These are phyloP conservation scores for Arbacia lixula DNA, from an alignment of 53 echinoderm and acorn worm species.

Conservation along the genomic window DNA sequence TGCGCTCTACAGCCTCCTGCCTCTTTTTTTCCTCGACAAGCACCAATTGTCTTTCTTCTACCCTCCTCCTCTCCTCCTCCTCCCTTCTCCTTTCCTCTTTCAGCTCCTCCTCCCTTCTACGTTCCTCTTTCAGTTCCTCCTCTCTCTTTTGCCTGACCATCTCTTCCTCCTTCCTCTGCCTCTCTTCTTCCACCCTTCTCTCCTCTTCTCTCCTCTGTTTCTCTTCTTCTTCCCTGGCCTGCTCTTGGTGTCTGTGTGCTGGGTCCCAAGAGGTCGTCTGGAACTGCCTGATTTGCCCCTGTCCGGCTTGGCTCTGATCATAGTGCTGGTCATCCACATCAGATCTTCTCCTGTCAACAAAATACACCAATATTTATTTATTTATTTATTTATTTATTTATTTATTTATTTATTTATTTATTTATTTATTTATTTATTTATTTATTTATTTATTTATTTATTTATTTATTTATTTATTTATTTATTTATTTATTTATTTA, in stretches of 20 bases:
- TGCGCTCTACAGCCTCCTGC: slow-evolving; percentile 9
- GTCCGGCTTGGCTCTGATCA: slow-evolving; percentile 4
- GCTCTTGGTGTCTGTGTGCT: slow-evolving; percentile 3
- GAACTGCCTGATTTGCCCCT: slow-evolving; percentile 3
- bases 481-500: too few species aligned
- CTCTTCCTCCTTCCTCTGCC: too few species aligned
- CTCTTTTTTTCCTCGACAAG: slow-evolving; percentile 46
- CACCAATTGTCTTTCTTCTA: slow-evolving; percentile 20
- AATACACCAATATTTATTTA: neutral
- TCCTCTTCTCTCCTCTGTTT: slow-evolving; percentile 34
- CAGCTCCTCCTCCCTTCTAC: slow-evolving; percentile 16
- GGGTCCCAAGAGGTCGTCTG: neutral
- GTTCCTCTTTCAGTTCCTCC: slow-evolving; percentile 32
- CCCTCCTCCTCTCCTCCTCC: slow-evolving; percentile 46
- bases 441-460: too few species aligned
- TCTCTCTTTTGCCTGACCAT: neutral
- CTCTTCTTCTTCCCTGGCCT: slow-evolving; percentile 30
- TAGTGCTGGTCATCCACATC: slow-evolving; percentile 31
- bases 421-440: too few species aligned
- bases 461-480: too few species aligned
- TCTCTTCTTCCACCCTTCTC: neutral
- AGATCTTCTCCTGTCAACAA: slow-evolving; percentile 33
- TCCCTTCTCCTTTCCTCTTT: slow-evolving; percentile 19
- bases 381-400: too few species aligned
- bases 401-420: too few species aligned